Evolutionary conservation across 2,888 invertebrate genomes (phyloP).

Genomic region (Incurvaria masculella): DNA sequence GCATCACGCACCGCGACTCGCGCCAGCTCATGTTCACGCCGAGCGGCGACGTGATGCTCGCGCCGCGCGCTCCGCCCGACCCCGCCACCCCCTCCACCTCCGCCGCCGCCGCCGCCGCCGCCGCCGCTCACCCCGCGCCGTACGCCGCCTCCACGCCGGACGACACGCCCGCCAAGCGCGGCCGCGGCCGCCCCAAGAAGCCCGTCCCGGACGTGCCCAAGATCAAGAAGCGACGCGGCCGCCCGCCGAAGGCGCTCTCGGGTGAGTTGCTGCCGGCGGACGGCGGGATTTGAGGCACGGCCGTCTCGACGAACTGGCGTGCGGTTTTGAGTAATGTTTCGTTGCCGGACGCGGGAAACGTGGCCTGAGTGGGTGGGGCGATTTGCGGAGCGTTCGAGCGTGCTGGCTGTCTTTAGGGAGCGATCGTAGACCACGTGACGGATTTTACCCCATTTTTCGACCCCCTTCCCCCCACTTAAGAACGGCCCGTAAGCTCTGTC

Average conservation of each 20-base stretch:
- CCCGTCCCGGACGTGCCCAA: conserved; percentile 47
- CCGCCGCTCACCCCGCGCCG: conserved; percentile 1
- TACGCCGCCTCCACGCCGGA: not conserved
- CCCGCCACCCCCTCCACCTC: conserved; percentile 19
- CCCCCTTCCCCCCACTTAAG: no score
- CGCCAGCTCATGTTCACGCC: conserved; percentile 27
- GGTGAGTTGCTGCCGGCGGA: conserved; percentile 25
- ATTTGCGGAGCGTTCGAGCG: no score
- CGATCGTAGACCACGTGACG: no score
- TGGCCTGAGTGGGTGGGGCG: no score
- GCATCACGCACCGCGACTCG: conserved; percentile 46
- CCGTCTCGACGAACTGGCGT: no score
- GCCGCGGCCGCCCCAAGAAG: conserved; percentile 53
- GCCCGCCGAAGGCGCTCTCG: conserved; percentile 49
- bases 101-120: not conserved
- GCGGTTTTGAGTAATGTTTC: no score
- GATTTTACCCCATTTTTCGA: no score
- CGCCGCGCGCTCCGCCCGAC: conserved; percentile 40
- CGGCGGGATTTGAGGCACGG: no score
- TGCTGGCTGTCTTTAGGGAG: no score
- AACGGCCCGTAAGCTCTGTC: no score
- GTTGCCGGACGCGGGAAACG: no score
- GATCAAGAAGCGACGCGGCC: conserved; percentile 45
- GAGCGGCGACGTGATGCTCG: conserved; percentile 49
- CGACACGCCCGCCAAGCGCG: conserved; percentile 40